These are phyloP conservation scores for Ataeniobius toweri DNA, from an alignment of 2,797 vertebrate genomes.

Conservation along the genomic window DNA sequence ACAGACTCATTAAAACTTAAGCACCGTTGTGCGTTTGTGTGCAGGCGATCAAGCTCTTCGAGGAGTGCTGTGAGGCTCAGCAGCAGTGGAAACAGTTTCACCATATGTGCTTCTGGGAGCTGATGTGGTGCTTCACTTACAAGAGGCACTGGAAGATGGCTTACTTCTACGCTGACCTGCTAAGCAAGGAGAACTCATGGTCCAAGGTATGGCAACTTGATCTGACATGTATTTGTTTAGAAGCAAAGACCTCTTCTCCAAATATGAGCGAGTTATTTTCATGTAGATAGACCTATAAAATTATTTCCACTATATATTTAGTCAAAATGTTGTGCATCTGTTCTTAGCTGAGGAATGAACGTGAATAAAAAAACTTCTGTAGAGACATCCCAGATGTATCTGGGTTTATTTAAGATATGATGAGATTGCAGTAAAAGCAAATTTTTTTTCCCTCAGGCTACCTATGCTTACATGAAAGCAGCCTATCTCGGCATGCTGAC, in stretches of 20 bases:
- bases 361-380: neutral
- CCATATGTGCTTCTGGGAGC: slow-evolving; percentile 99
- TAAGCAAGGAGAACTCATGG: slow-evolving; percentile 97
- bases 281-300: neutral
- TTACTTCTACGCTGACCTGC: slow-evolving; percentile 95
- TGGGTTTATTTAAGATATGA: slow-evolving; percentile 16
- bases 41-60: slow-evolving; percentile 90
- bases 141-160: slow-evolving; percentile 98
- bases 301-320: neutral
- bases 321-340: too few relatives aligned
- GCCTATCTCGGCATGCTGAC: slow-evolving; percentile 97
- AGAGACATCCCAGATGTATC: neutral
- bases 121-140: slow-evolving; percentile 99
- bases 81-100: slow-evolving; percentile 98
- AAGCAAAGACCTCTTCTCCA: neutral
- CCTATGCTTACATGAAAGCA: slow-evolving; percentile 97
- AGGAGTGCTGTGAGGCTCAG: slow-evolving; percentile 96
- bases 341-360: neutral
- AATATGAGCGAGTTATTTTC: neutral
- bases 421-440: slow-evolving; percentile 33
- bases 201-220: slow-evolving; percentile 85
- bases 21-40: slow-evolving; percentile 4
- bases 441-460: slow-evolving; percentile 81
- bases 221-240: neutral
- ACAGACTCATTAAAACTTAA: neutral